These are phyloP conservation scores for Zosterops japonicus DNA, from an alignment of 2,113 vertebrate species.

Conservation along the genomic window DNA sequence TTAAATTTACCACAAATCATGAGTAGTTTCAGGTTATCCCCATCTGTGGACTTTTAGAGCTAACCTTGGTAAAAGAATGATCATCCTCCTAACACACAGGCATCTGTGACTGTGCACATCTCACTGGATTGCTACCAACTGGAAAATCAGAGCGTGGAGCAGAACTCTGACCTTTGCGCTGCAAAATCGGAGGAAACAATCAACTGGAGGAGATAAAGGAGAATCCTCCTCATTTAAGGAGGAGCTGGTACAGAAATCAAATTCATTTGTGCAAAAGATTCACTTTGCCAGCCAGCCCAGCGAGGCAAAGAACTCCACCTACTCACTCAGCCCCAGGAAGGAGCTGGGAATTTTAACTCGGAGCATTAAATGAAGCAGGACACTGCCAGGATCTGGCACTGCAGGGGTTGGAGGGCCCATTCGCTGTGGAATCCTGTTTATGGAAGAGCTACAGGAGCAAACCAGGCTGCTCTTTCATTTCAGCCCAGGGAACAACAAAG, in stretches of 20 bases:
- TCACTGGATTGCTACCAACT: background rate
- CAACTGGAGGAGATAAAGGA: background rate
- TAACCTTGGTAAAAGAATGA: background rate
- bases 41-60: background rate
- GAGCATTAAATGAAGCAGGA: background rate
- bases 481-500: background rate
- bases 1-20: background rate
- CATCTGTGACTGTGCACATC: background rate
- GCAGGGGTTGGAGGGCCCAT: background rate
- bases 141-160: background rate
- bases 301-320: background rate
- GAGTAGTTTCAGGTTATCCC: background rate
- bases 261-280: background rate
- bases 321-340: background rate
- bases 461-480: background rate
- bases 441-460: background rate
- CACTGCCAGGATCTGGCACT: background rate
- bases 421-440: background rate
- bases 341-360: background rate
- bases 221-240: background rate
- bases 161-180: background rate
- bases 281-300: background rate
- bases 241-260: background rate
- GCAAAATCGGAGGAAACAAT: background rate
- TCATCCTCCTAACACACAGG: background rate